These are phyloP conservation scores for Platerodrilus igneus DNA, from an alignment of 2,888 invertebrate species.

Conservation along the genomic window DNA sequence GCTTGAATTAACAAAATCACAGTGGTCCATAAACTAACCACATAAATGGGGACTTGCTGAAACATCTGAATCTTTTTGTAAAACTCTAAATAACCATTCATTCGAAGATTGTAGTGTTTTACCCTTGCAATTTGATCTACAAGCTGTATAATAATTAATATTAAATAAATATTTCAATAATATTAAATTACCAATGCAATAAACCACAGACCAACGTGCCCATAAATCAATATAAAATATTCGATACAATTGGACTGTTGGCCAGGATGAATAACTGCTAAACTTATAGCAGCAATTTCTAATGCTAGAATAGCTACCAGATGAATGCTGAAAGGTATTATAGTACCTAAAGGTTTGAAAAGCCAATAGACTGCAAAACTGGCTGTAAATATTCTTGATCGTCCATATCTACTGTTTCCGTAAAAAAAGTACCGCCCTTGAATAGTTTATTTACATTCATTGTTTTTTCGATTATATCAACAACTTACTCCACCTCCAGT, in stretches of 20 bases:
- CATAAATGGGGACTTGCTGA: constrained; percentile 57
- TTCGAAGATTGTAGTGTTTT: constrained; percentile 57
- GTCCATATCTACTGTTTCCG: constrained; percentile 45
- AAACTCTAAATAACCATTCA: constrained; percentile 66
- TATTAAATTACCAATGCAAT: constrained; percentile 51
- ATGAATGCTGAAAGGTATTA: constrained; percentile 39
- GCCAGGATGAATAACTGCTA: constrained; percentile 43
- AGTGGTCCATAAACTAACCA: constrained; percentile 61
- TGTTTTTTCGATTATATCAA: too few relatives aligned
- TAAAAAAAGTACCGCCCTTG: constrained; percentile 48
- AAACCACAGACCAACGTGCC: constrained; percentile 56
- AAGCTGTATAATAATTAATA: constrained; percentile 43
- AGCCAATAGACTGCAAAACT: constrained; percentile 43
- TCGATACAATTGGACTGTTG: constrained; percentile 51
- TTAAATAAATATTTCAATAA: constrained; percentile 10
- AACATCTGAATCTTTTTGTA: constrained; percentile 58
- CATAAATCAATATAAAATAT: constrained; percentile 57
- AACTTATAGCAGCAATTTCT: constrained; percentile 42
- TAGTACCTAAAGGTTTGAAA: constrained; percentile 43
- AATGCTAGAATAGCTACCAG: constrained; percentile 38
- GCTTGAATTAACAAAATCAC: constrained; percentile 53
- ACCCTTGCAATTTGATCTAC: constrained; percentile 56
- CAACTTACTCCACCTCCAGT: constrained; percentile 35
- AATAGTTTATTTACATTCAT: constrained; percentile 23
- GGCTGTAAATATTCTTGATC: constrained; percentile 43